phyloP scores from a whole-genome alignment of 2,888 invertebrate genomes.

The Nemurella pictetii region DNA sequence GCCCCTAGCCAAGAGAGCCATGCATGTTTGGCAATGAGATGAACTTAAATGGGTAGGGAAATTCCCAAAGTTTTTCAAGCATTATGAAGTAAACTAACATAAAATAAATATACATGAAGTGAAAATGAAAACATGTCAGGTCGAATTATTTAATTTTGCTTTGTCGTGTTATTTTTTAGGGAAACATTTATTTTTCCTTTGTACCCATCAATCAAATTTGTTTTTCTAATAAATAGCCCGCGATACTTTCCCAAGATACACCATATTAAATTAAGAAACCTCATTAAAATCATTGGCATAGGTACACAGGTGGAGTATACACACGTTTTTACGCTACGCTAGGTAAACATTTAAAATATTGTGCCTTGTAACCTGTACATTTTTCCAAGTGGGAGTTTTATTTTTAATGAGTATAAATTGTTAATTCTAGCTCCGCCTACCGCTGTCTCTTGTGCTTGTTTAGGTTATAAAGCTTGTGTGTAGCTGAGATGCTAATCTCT shows the following conservation, averaged over 20 bases:
- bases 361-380: no score
- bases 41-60: no score
- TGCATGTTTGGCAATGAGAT: background rate
- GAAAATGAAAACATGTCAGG: background rate
- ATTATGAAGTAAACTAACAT: background rate
- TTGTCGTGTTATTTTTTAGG: background rate
- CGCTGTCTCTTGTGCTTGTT: background rate
- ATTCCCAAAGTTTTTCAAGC: no score
- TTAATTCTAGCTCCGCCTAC: background rate
- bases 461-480: background rate
- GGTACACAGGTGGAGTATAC: background rate
- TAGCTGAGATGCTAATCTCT: conserved; percentile 21
- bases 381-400: background rate
- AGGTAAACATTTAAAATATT: background rate
- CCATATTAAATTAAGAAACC: background rate
- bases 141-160: background rate
- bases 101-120: background rate
- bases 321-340: background rate
- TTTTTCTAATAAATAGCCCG: background rate
- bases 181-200: background rate
- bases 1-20: no score
- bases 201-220: background rate
- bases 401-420: background rate
- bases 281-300: background rate
- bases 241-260: background rate